phyloP scores from a whole-genome alignment of 30 jellyfish, hydroid and myxozoan species.

The Pseudorhiza aurosa region DNA sequence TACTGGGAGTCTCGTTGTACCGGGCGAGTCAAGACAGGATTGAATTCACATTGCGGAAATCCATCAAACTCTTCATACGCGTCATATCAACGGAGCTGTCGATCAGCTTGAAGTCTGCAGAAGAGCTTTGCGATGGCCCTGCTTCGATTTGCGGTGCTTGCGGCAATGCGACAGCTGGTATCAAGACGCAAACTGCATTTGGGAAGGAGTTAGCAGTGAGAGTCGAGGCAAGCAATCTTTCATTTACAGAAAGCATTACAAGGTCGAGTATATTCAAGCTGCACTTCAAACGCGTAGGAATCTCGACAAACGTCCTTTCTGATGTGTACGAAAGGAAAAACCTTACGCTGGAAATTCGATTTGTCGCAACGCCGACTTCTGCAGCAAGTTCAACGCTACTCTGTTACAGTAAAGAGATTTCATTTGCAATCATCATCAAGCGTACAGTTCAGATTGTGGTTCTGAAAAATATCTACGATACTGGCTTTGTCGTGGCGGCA shows the following conservation, averaged over 20 bases:
- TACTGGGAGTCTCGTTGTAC: not conserved
- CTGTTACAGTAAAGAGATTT: conserved; percentile 30
- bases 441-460: conserved; percentile 43
- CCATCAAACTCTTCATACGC: conserved; percentile 9
- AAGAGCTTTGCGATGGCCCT: conserved; percentile 21
- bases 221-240: conserved; percentile 3
- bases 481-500: conserved; percentile 33
- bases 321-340: conserved; percentile 5
- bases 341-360: conserved; percentile 45
- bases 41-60: not conserved
- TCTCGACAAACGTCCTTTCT: conserved; percentile 52
- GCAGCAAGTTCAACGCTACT: conserved; percentile 21
- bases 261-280: not conserved
- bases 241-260: not conserved
- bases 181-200: not conserved
- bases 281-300: conserved; percentile 43
- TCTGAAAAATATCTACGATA: conserved; percentile 23
- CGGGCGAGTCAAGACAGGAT: conserved; percentile 4
- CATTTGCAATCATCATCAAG: conserved; percentile 38
- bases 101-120: conserved; percentile 9
- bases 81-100: conserved; percentile 27
- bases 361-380: conserved; percentile 15
- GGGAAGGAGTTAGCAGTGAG: conserved; percentile 14
- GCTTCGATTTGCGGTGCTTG: conserved; percentile 57
- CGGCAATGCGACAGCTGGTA: not conserved